Evolutionary conservation across 2,113 vertebrate species (phyloP).

Genomic region (Sander lucioperca): DNA sequence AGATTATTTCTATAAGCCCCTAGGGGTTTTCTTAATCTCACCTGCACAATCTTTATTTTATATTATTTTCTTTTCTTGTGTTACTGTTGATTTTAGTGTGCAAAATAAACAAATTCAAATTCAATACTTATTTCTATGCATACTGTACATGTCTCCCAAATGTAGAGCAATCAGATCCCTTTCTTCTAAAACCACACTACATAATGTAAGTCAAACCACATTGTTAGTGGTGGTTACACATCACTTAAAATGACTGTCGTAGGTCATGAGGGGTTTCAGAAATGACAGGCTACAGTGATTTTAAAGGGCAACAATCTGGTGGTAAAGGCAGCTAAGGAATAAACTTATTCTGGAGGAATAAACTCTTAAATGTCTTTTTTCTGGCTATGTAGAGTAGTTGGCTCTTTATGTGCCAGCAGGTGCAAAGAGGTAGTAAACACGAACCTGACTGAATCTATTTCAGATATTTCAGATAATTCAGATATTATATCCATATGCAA

Average conservation of each 20-base stretch:
- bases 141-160: background rate
- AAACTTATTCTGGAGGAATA: too few relatives aligned
- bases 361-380: background rate
- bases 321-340: background rate
- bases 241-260: conserved; percentile 2
- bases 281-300: background rate
- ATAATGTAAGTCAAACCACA: background rate
- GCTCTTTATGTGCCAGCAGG: background rate
- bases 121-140: background rate
- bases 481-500: background rate
- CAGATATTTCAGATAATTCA: conserved; percentile 2
- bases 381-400: background rate
- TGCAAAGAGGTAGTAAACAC: background rate
- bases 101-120: too few relatives aligned
- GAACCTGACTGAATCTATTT: background rate
- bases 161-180: background rate
- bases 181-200: background rate
- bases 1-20: too few relatives aligned
- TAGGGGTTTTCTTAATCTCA: too few relatives aligned
- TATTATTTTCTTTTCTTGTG: too few relatives aligned
- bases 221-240: background rate
- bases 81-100: too few relatives aligned
- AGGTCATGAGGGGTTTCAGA: background rate
- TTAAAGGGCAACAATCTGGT: background rate
- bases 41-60: too few relatives aligned